These are phyloP conservation scores for Idaea biselata DNA, from an alignment of 2,888 invertebrate species.

Conservation along the genomic window DNA sequence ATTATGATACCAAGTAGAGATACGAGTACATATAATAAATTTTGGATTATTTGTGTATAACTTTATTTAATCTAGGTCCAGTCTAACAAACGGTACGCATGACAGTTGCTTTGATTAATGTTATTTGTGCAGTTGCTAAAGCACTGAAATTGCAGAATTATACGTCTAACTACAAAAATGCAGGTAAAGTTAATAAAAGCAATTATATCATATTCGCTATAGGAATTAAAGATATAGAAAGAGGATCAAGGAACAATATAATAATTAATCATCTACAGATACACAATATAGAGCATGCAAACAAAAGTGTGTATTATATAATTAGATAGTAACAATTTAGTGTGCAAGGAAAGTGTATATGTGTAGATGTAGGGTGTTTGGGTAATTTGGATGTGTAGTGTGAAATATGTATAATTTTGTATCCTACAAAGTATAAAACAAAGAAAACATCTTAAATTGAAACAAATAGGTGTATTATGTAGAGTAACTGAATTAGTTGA, in stretches of 20 bases:
- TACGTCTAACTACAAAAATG: constrained; percentile 55
- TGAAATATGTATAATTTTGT: constrained; percentile 10
- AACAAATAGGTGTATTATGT: constrained; percentile 61
- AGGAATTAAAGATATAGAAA: constrained; percentile 35
- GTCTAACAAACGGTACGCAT: constrained; percentile 73
- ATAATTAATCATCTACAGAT: constrained; percentile 20
- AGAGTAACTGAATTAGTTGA: constrained; percentile 71
- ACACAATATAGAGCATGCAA: constrained; percentile 32
- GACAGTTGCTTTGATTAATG: constrained; percentile 70
- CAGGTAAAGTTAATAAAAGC: constrained; percentile 53
- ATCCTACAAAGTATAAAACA: constrained; percentile 37
- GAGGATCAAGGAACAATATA: constrained; percentile 20
- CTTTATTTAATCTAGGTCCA: constrained; percentile 48
- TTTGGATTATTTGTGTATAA: constrained; percentile 50
- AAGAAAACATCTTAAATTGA: constrained; percentile 76
- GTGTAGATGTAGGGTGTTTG: constrained; percentile 28
- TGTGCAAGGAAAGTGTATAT: constrained; percentile 22
- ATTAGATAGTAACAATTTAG: constrained; percentile 26
- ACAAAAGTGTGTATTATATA: constrained; percentile 23
- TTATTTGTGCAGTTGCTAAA: constrained; percentile 71
- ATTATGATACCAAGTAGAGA: constrained; percentile 49
- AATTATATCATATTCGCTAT: constrained; percentile 33
- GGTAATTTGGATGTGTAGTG: constrained; percentile 24
- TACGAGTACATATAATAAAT: constrained; percentile 43
- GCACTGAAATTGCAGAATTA: constrained; percentile 56